phyloP scores from a whole-genome alignment of 92 coral and sea anemone genomes.

The Diadumene lineata region DNA sequence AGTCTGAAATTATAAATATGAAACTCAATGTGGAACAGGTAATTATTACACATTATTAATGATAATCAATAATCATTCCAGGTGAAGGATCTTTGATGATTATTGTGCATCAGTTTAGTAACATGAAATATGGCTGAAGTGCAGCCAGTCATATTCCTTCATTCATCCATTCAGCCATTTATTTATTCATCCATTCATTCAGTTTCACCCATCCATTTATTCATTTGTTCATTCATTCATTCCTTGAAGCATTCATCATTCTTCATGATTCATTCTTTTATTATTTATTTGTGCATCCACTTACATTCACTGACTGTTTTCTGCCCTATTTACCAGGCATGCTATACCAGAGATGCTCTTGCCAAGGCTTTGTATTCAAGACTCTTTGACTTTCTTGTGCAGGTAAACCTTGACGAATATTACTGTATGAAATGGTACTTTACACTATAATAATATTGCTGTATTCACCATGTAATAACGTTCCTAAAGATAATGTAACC shows the following conservation, averaged over 20 bases:
- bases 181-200: neutral
- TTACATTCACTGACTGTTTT: neutral
- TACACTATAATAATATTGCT: too few relatives aligned
- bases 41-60: neutral
- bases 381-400: conserved; percentile 90
- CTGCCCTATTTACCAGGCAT: conserved; percentile 50
- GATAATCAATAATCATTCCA: too few relatives aligned
- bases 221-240: neutral
- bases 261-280: neutral
- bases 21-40: conserved; percentile 96
- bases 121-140: too few relatives aligned
- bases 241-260: neutral
- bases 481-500: too few relatives aligned
- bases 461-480: too few relatives aligned
- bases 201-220: neutral
- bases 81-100: too few relatives aligned
- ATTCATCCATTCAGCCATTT: neutral
- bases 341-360: conserved; percentile 95
- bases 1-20: conserved; percentile 94
- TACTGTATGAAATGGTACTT: neutral
- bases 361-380: conserved; percentile 92
- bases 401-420: conserved; percentile 43
- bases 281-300: neutral
- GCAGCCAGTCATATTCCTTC: too few relatives aligned
- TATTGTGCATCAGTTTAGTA: too few relatives aligned